Evolutionary conservation across 2,888 invertebrate genomes (phyloP), one percentile per base, ranked within the genome.

Genomic region (Synergus itoensis): DNA sequence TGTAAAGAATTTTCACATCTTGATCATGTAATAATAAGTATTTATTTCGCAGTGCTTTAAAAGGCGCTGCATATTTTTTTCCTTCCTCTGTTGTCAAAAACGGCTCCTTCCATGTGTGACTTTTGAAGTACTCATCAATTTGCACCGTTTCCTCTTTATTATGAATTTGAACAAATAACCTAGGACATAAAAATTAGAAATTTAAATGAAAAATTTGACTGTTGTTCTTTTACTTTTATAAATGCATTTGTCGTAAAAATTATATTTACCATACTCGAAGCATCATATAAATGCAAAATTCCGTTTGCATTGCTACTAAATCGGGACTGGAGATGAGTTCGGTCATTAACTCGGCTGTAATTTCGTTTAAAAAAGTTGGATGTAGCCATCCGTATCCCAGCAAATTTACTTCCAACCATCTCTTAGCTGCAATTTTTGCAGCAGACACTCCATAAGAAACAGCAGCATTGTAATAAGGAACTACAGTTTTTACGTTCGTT

Each of bases 251-350:
- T 14, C n/a, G 8, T 4, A n/a, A 67, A 18, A 67, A 18, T n/a
- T 78, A 64, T 77, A 79, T 82, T 73, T 82, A 89, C 96, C 96
- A 96, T 86, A 94, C 94, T 86, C 96, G 94, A 28, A 96, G 89
- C 89, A 96, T 92, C 73, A 95, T 94, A 85, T 96, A 96, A 62
- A 96, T 92, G 48, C 96, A 95, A 91, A 96, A 96, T 92, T 96
- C 96, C 0, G 96, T 96, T 92, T 96, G 96, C 93, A 96, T 94
- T 1, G 96, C 96, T 88, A 95, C 95, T 80, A 96, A 92, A 86
- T 95, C 94, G 0, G 95, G 94, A 89, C 95, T 95, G 14, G 93
- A 92, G 41, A 96, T 93, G 43, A 96, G 90, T 60, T 94, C 92
- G 4, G 93, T 92, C 95, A 96, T 95, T 81, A 96, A 89, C 4